phyloP scores from a whole-genome alignment of 2,888 invertebrate species.

The Pecten maximus region DNA sequence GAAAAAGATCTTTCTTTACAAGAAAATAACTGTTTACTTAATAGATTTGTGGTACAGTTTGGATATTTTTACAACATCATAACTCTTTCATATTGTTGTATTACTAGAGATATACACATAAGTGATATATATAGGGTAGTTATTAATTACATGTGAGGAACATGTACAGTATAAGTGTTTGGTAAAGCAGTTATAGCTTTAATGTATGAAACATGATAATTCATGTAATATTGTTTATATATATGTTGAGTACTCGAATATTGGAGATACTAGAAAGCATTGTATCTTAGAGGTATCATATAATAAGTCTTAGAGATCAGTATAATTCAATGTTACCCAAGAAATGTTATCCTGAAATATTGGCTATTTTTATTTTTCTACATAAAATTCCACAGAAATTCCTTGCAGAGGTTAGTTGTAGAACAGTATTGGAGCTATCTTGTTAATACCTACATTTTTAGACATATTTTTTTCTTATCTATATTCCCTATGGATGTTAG shows the following conservation, averaged over 20 bases:
- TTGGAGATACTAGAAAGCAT: background rate
- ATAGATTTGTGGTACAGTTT: background rate
- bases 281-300: background rate
- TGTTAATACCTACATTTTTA: background rate
- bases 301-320: background rate
- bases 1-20: background rate
- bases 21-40: background rate
- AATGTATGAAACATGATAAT: no score
- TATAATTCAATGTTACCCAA: background rate
- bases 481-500: background rate
- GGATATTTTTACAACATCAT: background rate
- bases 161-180: background rate
- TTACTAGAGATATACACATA: background rate
- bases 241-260: background rate
- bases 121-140: background rate
- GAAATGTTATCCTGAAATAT: background rate
- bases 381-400: background rate
- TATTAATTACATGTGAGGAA: background rate
- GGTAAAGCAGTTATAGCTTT: background rate
- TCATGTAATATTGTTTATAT: background rate
- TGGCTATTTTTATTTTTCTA: background rate
- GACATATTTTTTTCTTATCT: background rate
- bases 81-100: background rate
- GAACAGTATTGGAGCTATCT: background rate
- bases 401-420: background rate